Percentiles rank a stretch among this genome's conserved stretches.
Conservation (phyloP, 2,797 vertebrate genomes). For the Coracias cyanogaster region DNA sequence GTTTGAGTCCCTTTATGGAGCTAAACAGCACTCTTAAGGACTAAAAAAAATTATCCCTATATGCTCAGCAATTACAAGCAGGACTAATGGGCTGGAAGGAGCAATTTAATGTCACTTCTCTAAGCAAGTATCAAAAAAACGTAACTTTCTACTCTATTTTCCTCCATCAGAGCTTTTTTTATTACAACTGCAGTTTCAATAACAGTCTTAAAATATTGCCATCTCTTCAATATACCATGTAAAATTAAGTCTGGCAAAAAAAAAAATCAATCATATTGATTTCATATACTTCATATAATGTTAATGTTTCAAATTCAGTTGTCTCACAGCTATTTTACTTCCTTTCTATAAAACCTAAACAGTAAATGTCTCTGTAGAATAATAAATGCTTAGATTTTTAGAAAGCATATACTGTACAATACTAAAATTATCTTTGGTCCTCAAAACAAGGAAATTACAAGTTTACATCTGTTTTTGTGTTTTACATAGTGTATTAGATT, state of each 20-base stretch:
- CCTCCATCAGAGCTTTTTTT: background rate
- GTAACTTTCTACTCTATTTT: background rate
- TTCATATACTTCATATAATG: background rate
- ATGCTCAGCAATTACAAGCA: background rate
- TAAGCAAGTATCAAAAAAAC: background rate
- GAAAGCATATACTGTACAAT: conserved; percentile 23
- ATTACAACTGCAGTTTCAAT: background rate
- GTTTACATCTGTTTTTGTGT: background rate
- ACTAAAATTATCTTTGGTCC: conserved; percentile 55
- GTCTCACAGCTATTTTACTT: background rate
- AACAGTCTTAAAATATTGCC: background rate
- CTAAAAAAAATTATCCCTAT: background rate
- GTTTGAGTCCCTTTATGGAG: background rate
- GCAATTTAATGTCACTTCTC: background rate
- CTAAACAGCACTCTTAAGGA: background rate
- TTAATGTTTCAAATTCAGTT: background rate
- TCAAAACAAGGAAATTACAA: conserved; percentile 13
- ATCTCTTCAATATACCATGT: background rate
- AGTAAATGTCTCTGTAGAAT: background rate
- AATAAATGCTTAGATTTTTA: conserved; percentile 12
- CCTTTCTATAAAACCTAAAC: background rate
- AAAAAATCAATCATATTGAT: background rate
- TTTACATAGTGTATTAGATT: background rate
- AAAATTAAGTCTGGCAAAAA: background rate
- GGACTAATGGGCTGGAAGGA: background rate